Base-by-base conservation (phyloP, 2,797 vertebrate genomes). In the Iguana delicatissima region DNA sequence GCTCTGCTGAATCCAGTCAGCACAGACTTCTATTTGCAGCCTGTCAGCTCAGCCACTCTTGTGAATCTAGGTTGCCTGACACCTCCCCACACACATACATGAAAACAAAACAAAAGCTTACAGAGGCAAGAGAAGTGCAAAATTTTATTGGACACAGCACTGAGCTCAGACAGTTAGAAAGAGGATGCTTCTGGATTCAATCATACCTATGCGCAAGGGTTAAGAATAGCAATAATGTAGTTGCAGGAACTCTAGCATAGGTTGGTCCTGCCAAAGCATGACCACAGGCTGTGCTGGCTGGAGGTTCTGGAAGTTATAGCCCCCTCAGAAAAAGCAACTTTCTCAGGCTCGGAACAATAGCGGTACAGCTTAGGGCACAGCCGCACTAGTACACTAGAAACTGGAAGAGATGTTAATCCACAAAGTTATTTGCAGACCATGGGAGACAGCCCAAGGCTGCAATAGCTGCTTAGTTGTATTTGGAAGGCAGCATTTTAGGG, bases 81-180 rank as follows among this genome's bases (percentile, higher is more conserved):
- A 57, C 57, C 10, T 13, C 10, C 55, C 64, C 91, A 0, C 42
- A 55, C n/a, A n/a, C 67, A 80, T 9, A 46, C 42, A 76, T 22
- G 20, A 79, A 79, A 92, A 94, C 81, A 9, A 93, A 0, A 0
- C 0, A 14, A 59, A 1, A 0, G 38, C 62, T 89, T 93, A 90
- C 55, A 82, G 18, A 62, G 24, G 24, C n/a, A 12, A 83, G 0
- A 0, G 35, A 42, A 89, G 3, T 1, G 0, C 0, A 94, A 77
- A 90, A 29, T 76, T 95, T 96, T 96, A 95, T 96, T 96, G 10
- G 89, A 91, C 14, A 69, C 35, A 3, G 77, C 20, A 26, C 64
- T 64, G 35, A 12, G 35, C 20, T 12, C 9, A 1, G 0, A 16
- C 62, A 77, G 69, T n/a, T 0, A 6, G 0, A 32, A 42, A 18